phyloP scores from a whole-genome alignment of 2,797 vertebrate species.

The Mastacembelus armatus region DNA sequence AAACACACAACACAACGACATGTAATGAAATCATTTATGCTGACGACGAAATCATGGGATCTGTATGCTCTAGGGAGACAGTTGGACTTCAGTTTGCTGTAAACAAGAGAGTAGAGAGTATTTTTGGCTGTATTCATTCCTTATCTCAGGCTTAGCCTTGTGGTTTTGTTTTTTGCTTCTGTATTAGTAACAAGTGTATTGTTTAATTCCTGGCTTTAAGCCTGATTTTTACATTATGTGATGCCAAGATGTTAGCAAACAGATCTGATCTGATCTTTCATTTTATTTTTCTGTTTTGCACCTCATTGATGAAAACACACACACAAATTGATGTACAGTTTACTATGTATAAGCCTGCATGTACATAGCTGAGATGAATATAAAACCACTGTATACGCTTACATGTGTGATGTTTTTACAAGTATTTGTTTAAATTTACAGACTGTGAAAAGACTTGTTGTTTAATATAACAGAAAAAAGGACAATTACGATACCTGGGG shows the following conservation, averaged over 20 bases:
- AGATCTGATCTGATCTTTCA: neutral
- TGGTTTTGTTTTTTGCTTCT: neutral
- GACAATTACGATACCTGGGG: conserved; percentile 25
- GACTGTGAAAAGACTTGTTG: too few species aligned
- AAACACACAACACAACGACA: conserved; percentile 28
- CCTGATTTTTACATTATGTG: neutral
- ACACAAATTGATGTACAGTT: conserved; percentile 5
- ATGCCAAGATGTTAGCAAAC: neutral
- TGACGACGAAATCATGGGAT: conserved; percentile 46
- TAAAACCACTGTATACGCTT: conserved; percentile 11
- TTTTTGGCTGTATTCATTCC: conserved; percentile 10
- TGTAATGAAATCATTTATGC: conserved; percentile 47
- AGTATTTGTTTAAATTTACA: too few species aligned
- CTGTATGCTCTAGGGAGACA: conserved; percentile 27
- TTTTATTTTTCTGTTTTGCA: too few species aligned
- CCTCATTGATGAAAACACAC: conserved; percentile 7
- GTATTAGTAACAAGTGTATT: neutral
- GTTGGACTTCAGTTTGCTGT: conserved; percentile 32
- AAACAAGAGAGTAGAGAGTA: neutral
- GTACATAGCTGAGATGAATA: conserved; percentile 29
- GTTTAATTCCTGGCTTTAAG: neutral
- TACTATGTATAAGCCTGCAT: conserved; percentile 30
- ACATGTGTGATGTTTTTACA: conserved; percentile 20
- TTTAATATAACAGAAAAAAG: too few species aligned
- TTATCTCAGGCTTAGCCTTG: conserved; percentile 1